Evolutionary conservation across 2,113 vertebrate species (phyloP).

Genomic region (Lichenostomus cassidix): DNA sequence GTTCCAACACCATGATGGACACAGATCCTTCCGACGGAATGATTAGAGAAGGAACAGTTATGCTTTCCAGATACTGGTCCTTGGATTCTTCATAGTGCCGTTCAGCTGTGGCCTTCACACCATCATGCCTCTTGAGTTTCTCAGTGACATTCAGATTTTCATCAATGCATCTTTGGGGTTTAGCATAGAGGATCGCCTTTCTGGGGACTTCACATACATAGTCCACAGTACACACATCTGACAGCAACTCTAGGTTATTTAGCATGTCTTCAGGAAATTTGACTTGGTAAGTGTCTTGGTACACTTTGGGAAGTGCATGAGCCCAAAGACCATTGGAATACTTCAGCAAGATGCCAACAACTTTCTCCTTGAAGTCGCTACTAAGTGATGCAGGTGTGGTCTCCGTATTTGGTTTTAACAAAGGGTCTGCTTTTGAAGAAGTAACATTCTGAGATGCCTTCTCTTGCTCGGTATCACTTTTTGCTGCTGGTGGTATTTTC

Average conservation of each 20-base stretch:
- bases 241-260: conserved; percentile 79
- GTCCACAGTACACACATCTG: conserved; percentile 83
- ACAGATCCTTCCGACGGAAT: conserved; percentile 81
- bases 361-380: conserved; percentile 76
- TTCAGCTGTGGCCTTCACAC: conserved; percentile 52
- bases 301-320: conserved; percentile 87
- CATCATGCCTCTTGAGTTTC: neutral
- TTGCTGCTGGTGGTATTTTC: conserved; percentile 27
- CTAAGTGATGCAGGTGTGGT: neutral
- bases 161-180: conserved; percentile 44
- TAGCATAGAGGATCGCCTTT: conserved; percentile 88
- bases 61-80: conserved; percentile 30
- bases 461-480: conserved; percentile 36
- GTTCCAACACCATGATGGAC: conserved; percentile 86
- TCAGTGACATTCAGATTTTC: conserved; percentile 68
- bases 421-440: conserved; percentile 39
- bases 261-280: conserved; percentile 82
- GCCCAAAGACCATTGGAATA: conserved; percentile 89
- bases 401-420: conserved; percentile 14
- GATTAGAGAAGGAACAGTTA: conserved; percentile 75
- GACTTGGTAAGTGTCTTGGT: conserved; percentile 82
- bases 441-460: conserved; percentile 36
- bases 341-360: conserved; percentile 82
- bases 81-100: conserved; percentile 52
- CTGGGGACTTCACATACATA: conserved; percentile 78